A percentile compares a stretch with the other conserved stretches of the same genome.
phyloP scores from a whole-genome alignment of 2,797 vertebrate species.

The Limnodromus scolopaceus region DNA sequence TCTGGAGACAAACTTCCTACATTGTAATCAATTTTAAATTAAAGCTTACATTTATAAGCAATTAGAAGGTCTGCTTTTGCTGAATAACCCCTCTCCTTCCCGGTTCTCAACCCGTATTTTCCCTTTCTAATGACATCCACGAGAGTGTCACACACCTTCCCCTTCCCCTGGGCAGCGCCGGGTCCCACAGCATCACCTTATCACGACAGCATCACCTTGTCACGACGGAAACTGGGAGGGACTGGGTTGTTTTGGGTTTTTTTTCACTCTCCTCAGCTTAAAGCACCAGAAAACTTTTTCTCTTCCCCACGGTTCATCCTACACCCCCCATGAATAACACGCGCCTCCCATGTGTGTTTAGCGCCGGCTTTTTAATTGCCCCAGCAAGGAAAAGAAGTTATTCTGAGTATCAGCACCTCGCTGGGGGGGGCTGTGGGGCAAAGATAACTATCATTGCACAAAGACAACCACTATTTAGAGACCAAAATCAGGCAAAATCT shows the following conservation, averaged over 20 bases:
- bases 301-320: neutral
- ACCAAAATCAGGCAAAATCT: neutral
- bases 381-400: neutral
- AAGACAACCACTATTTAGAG: neutral
- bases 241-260: neutral
- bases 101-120: neutral
- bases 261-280: neutral
- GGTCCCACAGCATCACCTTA: neutral
- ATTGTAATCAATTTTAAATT: neutral
- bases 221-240: neutral
- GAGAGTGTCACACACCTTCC: neutral
- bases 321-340: neutral
- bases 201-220: accelerated
- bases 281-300: neutral
- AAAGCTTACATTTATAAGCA: neutral
- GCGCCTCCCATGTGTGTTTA: neutral
- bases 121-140: accelerated
- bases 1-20: neutral
- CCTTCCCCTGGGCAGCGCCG: neutral
- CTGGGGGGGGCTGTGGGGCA: neutral
- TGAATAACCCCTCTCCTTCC: neutral
- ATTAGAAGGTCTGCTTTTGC: neutral
- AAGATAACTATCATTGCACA: neutral
- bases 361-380: neutral
- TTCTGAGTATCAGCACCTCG: neutral